These are phyloP conservation scores for Aldrovandia affinis DNA, from an alignment of 2,797 vertebrate genomes.

Conservation along the genomic window DNA sequence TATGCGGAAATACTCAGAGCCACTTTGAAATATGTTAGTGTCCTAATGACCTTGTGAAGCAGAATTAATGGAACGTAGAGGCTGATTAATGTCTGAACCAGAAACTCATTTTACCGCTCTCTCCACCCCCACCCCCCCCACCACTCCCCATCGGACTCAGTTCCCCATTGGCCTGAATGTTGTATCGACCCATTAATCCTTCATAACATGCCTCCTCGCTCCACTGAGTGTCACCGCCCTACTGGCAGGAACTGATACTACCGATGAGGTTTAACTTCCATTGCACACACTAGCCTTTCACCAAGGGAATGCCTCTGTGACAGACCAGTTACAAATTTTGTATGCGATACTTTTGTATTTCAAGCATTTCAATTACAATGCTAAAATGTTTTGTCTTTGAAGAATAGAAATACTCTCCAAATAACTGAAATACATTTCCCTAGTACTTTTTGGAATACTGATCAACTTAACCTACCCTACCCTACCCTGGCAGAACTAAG, in stretches of 20 bases:
- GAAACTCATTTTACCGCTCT: background rate
- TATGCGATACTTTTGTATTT: background rate
- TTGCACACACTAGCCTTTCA: background rate
- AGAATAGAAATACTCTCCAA: too few species aligned
- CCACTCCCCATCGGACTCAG: background rate
- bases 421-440: too few species aligned
- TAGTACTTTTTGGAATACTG: background rate
- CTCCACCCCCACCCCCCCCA: background rate
- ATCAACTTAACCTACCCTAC: background rate
- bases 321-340: background rate
- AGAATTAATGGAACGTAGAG: constrained; percentile 5
- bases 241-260: background rate
- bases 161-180: background rate
- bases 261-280: background rate
- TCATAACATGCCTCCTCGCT: background rate
- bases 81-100: background rate
- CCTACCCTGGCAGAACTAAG: background rate
- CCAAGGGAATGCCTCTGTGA: background rate
- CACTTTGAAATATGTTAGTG: background rate
- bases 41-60: constrained; percentile 9
- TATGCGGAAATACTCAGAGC: background rate
- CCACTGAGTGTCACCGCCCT: background rate
- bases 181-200: background rate
- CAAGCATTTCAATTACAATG: background rate
- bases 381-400: background rate